These are phyloP conservation scores for Ditula angustiorana DNA, from an alignment of 2,888 invertebrate genomes.

Conservation along the genomic window DNA sequence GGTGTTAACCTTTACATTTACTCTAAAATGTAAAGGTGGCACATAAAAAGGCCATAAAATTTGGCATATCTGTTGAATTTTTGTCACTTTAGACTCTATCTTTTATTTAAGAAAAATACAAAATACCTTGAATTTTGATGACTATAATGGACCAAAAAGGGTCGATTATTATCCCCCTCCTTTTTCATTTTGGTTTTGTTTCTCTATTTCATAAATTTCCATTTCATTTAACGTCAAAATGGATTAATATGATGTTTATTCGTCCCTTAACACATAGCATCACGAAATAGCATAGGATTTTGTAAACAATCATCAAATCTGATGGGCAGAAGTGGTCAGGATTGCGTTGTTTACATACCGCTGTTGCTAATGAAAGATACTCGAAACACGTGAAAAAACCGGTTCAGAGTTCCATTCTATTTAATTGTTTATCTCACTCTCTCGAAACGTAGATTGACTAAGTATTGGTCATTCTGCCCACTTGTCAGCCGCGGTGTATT, in stretches of 20 bases:
- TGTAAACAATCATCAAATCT: neutral
- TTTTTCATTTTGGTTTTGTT: no score
- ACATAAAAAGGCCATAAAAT: no score
- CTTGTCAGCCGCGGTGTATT: constrained; percentile 30
- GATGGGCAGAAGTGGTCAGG: neutral
- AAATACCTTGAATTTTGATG: no score
- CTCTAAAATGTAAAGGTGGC: no score
- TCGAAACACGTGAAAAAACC: neutral
- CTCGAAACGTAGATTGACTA: constrained; percentile 24
- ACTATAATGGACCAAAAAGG: no score
- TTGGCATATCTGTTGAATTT: no score
- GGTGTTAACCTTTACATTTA: no score
- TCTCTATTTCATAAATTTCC: no score
- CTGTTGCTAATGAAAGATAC: neutral
- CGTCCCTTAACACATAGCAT: neutral
- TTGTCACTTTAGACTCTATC: no score
- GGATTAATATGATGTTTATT: neutral
- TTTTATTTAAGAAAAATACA: no score
- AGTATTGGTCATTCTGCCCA: constrained; percentile 40
- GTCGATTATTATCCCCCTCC: no score
- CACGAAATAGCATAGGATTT: neutral
- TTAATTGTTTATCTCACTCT: neutral
- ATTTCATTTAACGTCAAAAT: neutral
- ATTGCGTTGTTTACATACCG: neutral
- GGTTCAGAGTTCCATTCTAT: neutral